Conservation (phyloP, 1,140 invertebrate genomes). For the Arion vulgaris region DNA sequence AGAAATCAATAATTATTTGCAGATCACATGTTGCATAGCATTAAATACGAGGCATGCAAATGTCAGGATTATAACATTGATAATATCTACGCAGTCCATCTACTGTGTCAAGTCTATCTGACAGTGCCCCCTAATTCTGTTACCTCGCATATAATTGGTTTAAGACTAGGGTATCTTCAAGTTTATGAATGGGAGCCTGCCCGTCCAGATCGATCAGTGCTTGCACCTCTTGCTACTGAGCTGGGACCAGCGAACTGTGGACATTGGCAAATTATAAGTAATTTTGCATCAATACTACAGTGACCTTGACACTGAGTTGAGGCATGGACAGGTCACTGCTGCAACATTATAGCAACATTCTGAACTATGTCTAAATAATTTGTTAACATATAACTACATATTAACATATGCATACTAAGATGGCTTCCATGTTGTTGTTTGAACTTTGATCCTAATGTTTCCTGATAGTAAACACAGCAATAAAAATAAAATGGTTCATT, state of each 20-base stretch:
- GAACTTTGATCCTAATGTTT: no score
- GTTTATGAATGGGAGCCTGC: constrained; percentile 27
- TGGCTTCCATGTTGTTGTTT: no score
- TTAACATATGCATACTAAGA: no score
- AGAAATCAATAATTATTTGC: no score
- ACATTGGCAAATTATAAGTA: neutral
- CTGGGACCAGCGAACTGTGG: constrained; percentile 36
- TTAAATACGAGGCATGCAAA: constrained; percentile 1
- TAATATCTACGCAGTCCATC: neutral
- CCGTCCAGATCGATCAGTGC: constrained; percentile 12
- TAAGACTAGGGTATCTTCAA: constrained; percentile 3
- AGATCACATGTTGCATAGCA: neutral
- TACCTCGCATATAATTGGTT: constrained; percentile 35
- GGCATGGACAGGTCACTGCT: no score
- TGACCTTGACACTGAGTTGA: no score
- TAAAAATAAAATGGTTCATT: no score
- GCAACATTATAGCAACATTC: no score
- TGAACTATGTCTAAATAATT: no score
- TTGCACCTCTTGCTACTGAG: constrained; percentile 17
- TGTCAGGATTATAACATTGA: neutral
- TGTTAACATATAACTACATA: no score
- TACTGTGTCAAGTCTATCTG: neutral
- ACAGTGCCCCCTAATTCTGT: neutral
- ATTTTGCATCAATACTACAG: no score
- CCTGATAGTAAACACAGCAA: no score